These are phyloP conservation scores for Gadopsis marmoratus DNA, from an alignment of 2,797 vertebrate species.

Conservation along the genomic window DNA sequence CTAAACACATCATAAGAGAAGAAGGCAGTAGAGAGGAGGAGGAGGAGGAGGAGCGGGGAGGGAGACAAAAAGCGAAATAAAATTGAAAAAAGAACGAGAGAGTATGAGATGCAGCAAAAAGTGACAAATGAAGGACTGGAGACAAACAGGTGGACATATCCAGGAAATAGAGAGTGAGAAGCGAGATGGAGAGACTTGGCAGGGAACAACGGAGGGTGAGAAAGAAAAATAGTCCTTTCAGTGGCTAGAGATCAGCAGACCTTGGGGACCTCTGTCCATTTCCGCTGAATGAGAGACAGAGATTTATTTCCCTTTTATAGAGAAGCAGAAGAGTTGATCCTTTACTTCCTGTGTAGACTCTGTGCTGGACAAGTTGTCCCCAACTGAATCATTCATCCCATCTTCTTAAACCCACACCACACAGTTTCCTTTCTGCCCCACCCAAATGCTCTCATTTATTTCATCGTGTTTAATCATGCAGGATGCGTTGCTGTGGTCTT, in stretches of 20 bases:
- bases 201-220: constrained; percentile 28
- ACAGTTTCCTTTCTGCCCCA: neutral
- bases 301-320: constrained; percentile 61
- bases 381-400: constrained; percentile 31
- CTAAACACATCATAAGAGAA: constrained; percentile 77
- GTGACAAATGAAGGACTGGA: constrained; percentile 55
- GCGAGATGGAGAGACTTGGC: constrained; percentile 41
- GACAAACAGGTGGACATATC: constrained; percentile 44
- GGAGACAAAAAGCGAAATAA: constrained; percentile 46
- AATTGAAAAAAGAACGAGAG: constrained; percentile 46
- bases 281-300: constrained; percentile 53
- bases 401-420: constrained; percentile 11
- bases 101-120: constrained; percentile 35
- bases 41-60: constrained; percentile 7
- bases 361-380: constrained; percentile 31
- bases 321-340: constrained; percentile 43
- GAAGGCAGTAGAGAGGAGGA: constrained; percentile 36
- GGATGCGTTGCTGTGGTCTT: constrained; percentile 16
- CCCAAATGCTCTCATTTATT: neutral
- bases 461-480: constrained; percentile 36
- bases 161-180: constrained; percentile 30
- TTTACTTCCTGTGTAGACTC: constrained; percentile 33
- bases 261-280: constrained; percentile 57
- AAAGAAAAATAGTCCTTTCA: constrained; percentile 54
- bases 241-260: constrained; percentile 56